Base-by-base conservation (phyloP, 2,113 vertebrate genomes). In the Grammomys dolichurus region DNA sequence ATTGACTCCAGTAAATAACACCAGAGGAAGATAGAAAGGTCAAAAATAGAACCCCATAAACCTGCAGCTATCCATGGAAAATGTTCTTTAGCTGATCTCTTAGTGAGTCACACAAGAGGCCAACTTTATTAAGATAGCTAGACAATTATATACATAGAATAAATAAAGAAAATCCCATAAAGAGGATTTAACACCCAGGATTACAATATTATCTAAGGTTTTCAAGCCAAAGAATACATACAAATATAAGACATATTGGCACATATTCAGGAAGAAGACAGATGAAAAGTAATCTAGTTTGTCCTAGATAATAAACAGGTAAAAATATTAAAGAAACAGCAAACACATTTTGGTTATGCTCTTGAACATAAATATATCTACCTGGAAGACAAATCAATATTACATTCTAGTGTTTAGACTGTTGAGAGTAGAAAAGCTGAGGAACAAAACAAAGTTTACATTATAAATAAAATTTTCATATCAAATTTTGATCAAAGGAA, bases 391-490 rank as follows among this genome's bases (percentile, higher is more conserved):
- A 91, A 9, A 75, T 63, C 51, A 72, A 72, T 77, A 58, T 88
- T 96, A 95, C 76, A 90, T 94, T 85, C 80, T 92, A 94, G 91
- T 82, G 67, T 73, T 92, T 95, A 87, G 93, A 96, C 63, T 89
- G 58, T 60, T 80, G 16, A 89, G 19, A 86, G 19, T 40, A 31
- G 4, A 77, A 60, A 36, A 46, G 24, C 8, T 90, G 76, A 80
- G 19, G 33, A 8, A 26, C 43, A 89, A 73, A 93, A 69, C 40
- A 90, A n/a, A 33, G 3, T 78, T 93, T 89, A 84, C 70, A 51
- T 88, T 96, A 90, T 78, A 54, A 96, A 70, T 0, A 70, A 1
- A 5, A 17, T 73, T 95, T 95, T 84, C 0, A 67, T 72, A 88
- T 75, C 51, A 84, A 40, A 85, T 90, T 19, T 90, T 89, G 65